A percentile compares a stretch with the other conserved stretches of the same genome.
Evolutionary conservation across 2,797 vertebrate species (phyloP).

Genomic region (Eupleurogrammus muticus): DNA sequence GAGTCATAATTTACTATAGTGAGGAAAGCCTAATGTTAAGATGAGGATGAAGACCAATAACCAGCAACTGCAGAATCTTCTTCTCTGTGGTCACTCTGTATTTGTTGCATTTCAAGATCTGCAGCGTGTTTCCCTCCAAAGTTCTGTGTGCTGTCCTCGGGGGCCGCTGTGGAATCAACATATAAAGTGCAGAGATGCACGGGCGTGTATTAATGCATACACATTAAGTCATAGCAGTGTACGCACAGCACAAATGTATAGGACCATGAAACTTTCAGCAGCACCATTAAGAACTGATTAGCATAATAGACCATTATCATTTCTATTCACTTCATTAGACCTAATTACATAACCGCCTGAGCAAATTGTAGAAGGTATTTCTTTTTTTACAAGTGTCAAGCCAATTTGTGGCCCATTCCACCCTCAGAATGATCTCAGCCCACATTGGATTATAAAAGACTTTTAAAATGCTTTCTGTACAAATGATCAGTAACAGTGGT

Average conservation of each 20-base stretch:
- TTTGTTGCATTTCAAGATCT: too few species aligned
- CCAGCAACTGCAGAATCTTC: too few species aligned
- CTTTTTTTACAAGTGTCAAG: background rate
- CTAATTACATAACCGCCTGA: constrained; percentile 7
- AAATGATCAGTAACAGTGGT: constrained; percentile 11
- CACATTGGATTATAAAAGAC: background rate
- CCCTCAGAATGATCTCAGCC: background rate
- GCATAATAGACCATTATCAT: constrained; percentile 28
- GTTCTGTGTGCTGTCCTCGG: too few species aligned
- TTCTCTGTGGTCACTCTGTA: too few species aligned
- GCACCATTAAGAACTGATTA: constrained; percentile 37
- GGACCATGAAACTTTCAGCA: constrained; percentile 38
- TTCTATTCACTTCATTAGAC: constrained; percentile 7
- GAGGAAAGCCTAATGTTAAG: too few species aligned
- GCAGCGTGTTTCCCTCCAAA: too few species aligned
- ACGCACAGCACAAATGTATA: background rate
- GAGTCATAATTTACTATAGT: too few species aligned
- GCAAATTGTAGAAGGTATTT: background rate
- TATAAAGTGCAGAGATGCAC: background rate
- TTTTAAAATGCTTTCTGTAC: background rate
- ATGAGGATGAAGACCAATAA: too few species aligned
- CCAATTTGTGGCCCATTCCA: background rate
- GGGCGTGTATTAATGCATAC: background rate
- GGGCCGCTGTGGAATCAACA: too few species aligned
- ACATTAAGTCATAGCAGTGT: background rate